These are phyloP conservation scores for Drosophila differens DNA, from an alignment of 2,888 invertebrate genomes.

Conservation along the genomic window DNA sequence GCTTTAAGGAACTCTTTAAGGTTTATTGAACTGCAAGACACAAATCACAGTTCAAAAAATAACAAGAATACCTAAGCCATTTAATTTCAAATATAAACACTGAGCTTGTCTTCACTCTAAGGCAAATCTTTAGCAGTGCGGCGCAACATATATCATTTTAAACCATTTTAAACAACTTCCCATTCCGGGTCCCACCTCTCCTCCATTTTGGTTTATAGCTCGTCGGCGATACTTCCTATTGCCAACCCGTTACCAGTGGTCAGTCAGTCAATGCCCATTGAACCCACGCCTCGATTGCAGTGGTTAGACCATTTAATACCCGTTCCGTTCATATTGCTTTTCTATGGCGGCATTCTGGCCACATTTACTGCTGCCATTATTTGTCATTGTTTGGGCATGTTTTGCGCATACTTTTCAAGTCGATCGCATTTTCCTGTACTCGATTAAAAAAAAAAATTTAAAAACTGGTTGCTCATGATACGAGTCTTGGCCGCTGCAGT, in stretches of 20 bases:
- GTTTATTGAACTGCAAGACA: conserved; percentile 37
- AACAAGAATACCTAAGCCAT: background rate
- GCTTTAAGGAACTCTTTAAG: conserved; percentile 27
- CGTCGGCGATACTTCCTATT: conserved; percentile 12
- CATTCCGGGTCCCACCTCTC: background rate
- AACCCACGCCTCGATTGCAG: conserved; percentile 47
- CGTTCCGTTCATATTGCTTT: conserved; percentile 13
- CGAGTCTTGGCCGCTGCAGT: conserved; percentile 22
- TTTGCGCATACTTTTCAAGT: conserved; percentile 58
- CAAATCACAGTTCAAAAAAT: background rate
- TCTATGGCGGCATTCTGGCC: conserved; percentile 53
- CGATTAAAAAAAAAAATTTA: conserved; percentile 25
- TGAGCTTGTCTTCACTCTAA: background rate
- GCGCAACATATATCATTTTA: too few species aligned
- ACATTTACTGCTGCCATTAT: conserved; percentile 49
- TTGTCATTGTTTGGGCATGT: conserved; percentile 42
- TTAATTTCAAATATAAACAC: background rate
- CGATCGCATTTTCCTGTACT: conserved; percentile 61
- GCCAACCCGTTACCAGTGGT: conserved; percentile 10
- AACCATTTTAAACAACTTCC: background rate
- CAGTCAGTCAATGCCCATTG: conserved; percentile 43
- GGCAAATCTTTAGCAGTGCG: background rate
- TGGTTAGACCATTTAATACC: conserved; percentile 4
- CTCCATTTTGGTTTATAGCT: background rate
- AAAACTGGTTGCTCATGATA: conserved; percentile 31